phyloP scores from a whole-genome alignment of 2,797 vertebrate species.

The Gallirallus australis region DNA sequence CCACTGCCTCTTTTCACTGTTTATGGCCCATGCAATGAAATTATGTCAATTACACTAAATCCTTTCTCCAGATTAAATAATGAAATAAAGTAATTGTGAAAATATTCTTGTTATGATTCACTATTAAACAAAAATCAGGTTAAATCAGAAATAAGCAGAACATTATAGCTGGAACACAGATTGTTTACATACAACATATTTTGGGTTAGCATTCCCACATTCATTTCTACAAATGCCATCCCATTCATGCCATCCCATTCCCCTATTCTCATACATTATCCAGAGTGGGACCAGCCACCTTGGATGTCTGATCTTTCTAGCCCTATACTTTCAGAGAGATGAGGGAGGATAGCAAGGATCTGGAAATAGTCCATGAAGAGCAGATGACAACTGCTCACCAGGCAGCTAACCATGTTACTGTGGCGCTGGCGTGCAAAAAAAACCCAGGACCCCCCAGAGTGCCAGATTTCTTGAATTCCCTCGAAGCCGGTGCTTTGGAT shows the following conservation, averaged over 20 bases:
- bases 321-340: neutral
- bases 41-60: neutral
- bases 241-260: neutral
- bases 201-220: neutral
- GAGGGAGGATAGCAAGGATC: neutral
- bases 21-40: neutral
- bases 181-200: neutral
- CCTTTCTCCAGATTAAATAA: neutral
- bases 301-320: neutral
- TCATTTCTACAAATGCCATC: neutral
- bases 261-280: neutral
- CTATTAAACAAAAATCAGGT: slow-evolving; percentile 2
- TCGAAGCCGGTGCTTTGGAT: rapidly evolving
- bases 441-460: neutral
- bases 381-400: neutral
- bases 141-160: neutral
- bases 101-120: neutral
- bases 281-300: neutral
- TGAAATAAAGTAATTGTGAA: neutral
- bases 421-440: neutral
- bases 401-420: neutral
- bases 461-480: neutral
- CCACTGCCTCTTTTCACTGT: neutral
- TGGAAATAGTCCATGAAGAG: neutral
- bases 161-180: neutral